Evolutionary conservation across 2,113 vertebrate species (phyloP).

Genomic region (Butastur rufipennis): DNA sequence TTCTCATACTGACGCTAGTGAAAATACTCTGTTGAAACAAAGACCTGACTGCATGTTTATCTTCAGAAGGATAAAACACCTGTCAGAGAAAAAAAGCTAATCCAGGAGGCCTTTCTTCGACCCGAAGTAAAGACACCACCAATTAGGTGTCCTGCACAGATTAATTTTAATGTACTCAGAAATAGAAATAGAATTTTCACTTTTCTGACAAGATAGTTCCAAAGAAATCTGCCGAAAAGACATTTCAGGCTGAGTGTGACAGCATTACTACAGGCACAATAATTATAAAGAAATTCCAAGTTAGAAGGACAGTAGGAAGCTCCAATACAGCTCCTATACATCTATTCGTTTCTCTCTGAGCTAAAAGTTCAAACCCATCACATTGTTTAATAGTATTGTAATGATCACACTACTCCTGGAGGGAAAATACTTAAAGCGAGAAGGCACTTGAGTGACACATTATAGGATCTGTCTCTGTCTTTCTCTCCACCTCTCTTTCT

Average conservation of each 20-base stretch:
- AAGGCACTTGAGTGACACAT: neutral
- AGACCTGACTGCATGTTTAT: neutral
- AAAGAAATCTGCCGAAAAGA: neutral
- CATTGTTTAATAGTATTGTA: neutral
- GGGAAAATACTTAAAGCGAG: neutral
- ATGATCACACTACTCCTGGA: neutral
- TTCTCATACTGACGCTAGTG: neutral
- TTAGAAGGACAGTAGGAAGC: neutral
- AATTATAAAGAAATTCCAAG: neutral
- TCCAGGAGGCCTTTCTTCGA: neutral
- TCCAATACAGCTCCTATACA: neutral
- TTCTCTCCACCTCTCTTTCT: neutral
- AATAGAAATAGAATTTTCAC: neutral
- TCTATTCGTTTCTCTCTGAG: neutral
- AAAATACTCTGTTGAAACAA: neutral
- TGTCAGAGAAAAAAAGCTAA: neutral
- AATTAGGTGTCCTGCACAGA: neutral
- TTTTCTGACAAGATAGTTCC: neutral
- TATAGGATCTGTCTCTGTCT: neutral
- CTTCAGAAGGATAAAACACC: conserved; percentile 16
- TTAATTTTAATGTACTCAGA: neutral
- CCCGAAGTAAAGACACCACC: neutral
- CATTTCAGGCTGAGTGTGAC: neutral
- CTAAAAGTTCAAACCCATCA: neutral
- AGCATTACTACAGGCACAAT: neutral